Evolutionary conservation across 2,888 invertebrate genomes (phyloP), one percentile per base, ranked within the genome.

Genomic region (Ormyrus nitidulus): DNA sequence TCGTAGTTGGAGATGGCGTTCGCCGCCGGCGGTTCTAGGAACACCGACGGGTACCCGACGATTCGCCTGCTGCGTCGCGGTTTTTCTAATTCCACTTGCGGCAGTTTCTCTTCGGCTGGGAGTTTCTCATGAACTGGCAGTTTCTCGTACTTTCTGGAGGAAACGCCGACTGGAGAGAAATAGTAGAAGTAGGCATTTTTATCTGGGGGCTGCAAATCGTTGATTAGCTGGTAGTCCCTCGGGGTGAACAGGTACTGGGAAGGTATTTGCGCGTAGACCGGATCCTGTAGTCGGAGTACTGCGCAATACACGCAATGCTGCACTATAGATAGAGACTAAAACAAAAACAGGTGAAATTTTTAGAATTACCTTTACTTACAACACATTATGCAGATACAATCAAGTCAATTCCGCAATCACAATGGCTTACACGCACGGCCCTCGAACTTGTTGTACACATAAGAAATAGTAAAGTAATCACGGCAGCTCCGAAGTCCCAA

Each of bases 1-100:
- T 11, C 48, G 54, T 81, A 81, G 62, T 65, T n/a, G 0, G 78
- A 81, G 4, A 61, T 49, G 2, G 79, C 56, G 6, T 70, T 46
- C 0, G 56, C 49, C 11, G 62, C 48, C 10, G 81, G 81, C 2
- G 81, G 81, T n/a, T 68, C 10, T 56, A 81, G 11, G 48, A 74
- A 78, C 11, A 6, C 7, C 19, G 75, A 49, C 53, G 58, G 64
- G 49, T 46, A 56, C 9, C 56, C 7, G 34, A 34, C 34, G 3
- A 34, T 34, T 34, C 34, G 34, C 34, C 34, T 34, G 34, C 34
- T 34, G 34, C 34, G 34, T 34, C 13, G 19, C 10, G 19, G 13
- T 5, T 13, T 62, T 34, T 58, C 69, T 13, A 13, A 13, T 46
- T 74, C 69, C 0, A 8, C n/a, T 44, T 53, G 6, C 72, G 34